Conservation (phyloP, 1,140 invertebrate species). For the Trichogramma pretiosum region DNA sequence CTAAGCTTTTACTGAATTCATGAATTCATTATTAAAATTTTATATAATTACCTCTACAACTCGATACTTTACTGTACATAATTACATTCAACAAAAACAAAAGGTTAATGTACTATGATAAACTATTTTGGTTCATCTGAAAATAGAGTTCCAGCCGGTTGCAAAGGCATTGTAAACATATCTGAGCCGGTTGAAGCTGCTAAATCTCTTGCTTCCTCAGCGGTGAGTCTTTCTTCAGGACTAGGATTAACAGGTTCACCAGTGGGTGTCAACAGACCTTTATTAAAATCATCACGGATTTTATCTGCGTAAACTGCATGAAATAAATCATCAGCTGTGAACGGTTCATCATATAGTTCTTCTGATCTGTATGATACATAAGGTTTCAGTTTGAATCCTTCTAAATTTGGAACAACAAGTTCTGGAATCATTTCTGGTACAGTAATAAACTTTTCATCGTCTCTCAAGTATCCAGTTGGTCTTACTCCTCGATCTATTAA, state of each 20-base stretch:
- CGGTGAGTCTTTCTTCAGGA: slow-evolving; percentile 58
- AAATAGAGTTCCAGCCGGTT: neutral
- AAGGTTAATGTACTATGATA: too few species aligned
- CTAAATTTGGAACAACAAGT: slow-evolving; percentile 83
- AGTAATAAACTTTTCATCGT: slow-evolving; percentile 48
- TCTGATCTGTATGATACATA: slow-evolving; percentile 81
- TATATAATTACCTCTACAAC: too few species aligned
- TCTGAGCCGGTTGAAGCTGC: slow-evolving; percentile 70
- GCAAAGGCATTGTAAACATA: slow-evolving; percentile 49
- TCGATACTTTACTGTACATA: too few species aligned
- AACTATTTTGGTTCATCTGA: neutral
- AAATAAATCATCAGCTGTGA: slow-evolving; percentile 79
- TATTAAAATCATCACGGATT: slow-evolving; percentile 68
- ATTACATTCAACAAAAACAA: too few species aligned
- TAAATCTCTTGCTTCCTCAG: slow-evolving; percentile 59
- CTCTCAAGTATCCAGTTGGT: slow-evolving; percentile 46
- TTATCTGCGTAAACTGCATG: slow-evolving; percentile 72
- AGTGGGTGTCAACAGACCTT: slow-evolving; percentile 58
- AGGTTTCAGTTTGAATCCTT: slow-evolving; percentile 69
- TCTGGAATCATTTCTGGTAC: slow-evolving; percentile 89
- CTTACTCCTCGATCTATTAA: slow-evolving; percentile 61
- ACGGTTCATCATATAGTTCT: slow-evolving; percentile 67
- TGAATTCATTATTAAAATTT: too few species aligned
- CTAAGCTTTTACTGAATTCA: too few species aligned
- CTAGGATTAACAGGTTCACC: slow-evolving; percentile 64